phyloP scores from a whole-genome alignment of 1,140 invertebrate species.

The Helicoverpa armigera region DNA sequence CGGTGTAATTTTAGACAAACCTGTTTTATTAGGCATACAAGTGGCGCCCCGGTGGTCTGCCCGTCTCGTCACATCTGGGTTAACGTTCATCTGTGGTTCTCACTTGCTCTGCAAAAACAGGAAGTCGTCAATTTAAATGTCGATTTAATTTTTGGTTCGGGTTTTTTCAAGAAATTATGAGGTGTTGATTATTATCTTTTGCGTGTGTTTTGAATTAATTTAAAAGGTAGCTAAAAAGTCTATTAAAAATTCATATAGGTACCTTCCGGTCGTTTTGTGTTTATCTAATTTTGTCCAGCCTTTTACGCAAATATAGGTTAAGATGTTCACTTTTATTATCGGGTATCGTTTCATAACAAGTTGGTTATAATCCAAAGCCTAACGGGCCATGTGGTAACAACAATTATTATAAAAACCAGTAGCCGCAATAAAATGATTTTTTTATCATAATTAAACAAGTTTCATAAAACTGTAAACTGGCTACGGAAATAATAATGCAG shows the following conservation, averaged over 20 bases:
- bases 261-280: too few relatives aligned
- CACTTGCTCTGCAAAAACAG: slow-evolving; percentile 11
- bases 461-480: neutral
- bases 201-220: neutral
- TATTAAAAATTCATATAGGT: too few relatives aligned
- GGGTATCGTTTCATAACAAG: too few relatives aligned
- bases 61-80: slow-evolving; percentile 4
- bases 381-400: too few relatives aligned
- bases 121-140: slow-evolving; percentile 34
- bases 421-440: too few relatives aligned
- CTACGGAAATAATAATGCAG: neutral
- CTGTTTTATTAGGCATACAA: neutral
- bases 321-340: too few relatives aligned
- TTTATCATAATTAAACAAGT: too few relatives aligned
- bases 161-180: slow-evolving; percentile 14
- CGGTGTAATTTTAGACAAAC: slow-evolving; percentile 26
- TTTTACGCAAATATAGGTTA: too few relatives aligned
- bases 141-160: neutral
- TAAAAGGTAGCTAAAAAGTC: neutral
- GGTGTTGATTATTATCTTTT: slow-evolving; percentile 4
- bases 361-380: too few relatives aligned
- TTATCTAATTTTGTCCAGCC: too few relatives aligned
- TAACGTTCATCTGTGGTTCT: slow-evolving; percentile 14
- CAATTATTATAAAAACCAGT: too few relatives aligned
- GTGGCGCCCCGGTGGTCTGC: slow-evolving; percentile 17